A percentile compares a stretch with the other conserved stretches of the same genome.
These are phyloP conservation scores for Aptenodytes patagonicus DNA, from an alignment of 2,113 vertebrate species.

Conservation along the genomic window DNA sequence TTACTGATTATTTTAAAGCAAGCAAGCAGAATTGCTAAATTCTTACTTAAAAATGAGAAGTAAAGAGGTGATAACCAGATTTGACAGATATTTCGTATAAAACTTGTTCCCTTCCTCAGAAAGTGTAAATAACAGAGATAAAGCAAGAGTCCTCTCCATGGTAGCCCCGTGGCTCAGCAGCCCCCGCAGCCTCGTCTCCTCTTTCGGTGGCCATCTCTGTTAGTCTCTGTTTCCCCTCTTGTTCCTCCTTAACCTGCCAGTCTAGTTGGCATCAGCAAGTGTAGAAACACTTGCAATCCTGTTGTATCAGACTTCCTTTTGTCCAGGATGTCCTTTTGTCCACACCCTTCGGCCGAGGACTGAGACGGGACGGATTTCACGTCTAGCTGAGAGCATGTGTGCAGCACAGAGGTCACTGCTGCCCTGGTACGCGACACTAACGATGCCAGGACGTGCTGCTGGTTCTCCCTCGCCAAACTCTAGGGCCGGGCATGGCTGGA, in stretches of 20 bases:
- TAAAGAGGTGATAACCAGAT: neutral
- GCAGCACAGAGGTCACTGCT: neutral
- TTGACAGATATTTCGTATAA: neutral
- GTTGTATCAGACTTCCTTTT: neutral
- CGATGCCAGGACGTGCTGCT: neutral
- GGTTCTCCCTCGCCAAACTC: neutral
- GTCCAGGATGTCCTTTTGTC: neutral
- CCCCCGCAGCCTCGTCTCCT: neutral
- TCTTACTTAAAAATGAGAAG: neutral
- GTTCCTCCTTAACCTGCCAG: neutral
- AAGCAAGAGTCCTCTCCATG: neutral
- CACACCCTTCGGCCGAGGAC: neutral
- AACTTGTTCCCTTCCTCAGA: neutral
- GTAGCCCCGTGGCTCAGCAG: neutral
- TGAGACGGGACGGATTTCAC: neutral
- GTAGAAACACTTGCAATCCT: neutral
- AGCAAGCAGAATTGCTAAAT: neutral
- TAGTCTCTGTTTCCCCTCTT: neutral
- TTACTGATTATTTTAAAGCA: neutral
- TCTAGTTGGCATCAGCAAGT: neutral
- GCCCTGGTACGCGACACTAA: rapidly evolving
- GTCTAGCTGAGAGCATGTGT: neutral
- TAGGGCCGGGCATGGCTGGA: neutral
- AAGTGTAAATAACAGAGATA: neutral
- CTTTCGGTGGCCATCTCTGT: neutral